phyloP scores from a whole-genome alignment of 2,888 invertebrate genomes.

The Argyra leucocephala region DNA sequence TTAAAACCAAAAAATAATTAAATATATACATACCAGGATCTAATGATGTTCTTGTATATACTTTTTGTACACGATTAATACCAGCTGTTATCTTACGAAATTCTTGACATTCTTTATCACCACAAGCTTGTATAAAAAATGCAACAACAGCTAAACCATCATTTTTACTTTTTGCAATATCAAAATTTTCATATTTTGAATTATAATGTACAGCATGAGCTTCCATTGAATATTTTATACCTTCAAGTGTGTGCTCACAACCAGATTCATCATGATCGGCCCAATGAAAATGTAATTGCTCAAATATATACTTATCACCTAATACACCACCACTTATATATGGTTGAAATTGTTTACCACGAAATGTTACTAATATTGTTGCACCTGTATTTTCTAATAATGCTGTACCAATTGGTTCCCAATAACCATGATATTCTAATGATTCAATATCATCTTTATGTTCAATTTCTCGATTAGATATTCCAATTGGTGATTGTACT shows the following conservation, averaged over 20 bases:
- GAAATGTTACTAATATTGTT: conserved; percentile 53
- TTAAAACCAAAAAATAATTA: neutral
- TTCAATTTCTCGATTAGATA: conserved; percentile 42
- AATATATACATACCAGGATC: conserved; percentile 36
- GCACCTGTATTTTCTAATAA: conserved; percentile 42
- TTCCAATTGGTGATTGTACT: conserved; percentile 43
- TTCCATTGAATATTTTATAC: conserved; percentile 63
- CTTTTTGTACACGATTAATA: conserved; percentile 40
- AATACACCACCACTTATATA: conserved; percentile 56
- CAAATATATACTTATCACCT: conserved; percentile 57
- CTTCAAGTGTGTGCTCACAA: conserved; percentile 70
- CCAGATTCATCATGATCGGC: conserved; percentile 63
- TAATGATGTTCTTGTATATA: conserved; percentile 38
- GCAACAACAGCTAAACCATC: conserved; percentile 64
- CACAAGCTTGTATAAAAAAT: conserved; percentile 54
- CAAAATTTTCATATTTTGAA: conserved; percentile 55
- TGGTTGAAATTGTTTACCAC: conserved; percentile 49
- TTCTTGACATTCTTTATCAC: conserved; percentile 50
- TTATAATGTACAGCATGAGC: conserved; percentile 73
- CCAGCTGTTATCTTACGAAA: conserved; percentile 52
- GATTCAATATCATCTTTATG: conserved; percentile 43
- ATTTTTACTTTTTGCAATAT: conserved; percentile 55
- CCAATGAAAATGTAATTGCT: conserved; percentile 77
- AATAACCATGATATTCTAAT: conserved; percentile 43
- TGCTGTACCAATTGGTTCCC: conserved; percentile 43